These are phyloP conservation scores for Malurus elegans DNA, from an alignment of 2,113 vertebrate genomes.

Conservation along the genomic window DNA sequence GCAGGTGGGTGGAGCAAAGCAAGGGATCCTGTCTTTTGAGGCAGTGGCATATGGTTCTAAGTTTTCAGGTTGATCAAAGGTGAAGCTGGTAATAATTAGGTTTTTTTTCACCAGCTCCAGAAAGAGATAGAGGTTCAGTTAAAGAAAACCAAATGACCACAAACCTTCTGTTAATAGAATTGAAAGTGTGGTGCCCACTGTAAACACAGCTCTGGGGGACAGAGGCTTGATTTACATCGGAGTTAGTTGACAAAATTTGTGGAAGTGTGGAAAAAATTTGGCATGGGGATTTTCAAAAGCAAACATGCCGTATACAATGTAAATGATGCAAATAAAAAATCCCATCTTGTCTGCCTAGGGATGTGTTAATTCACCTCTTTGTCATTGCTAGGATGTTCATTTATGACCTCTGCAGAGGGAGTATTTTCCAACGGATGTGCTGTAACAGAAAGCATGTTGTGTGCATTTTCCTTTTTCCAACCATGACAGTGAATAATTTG, in stretches of 20 bases:
- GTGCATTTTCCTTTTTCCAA: slow-evolving; percentile 9
- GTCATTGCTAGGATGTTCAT: neutral
- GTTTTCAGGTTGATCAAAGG: neutral
- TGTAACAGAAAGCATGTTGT: neutral
- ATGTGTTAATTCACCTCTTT: neutral
- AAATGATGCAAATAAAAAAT: neutral
- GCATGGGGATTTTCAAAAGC: neutral
- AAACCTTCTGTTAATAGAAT: neutral
- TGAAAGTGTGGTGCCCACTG: neutral
- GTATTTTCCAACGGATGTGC: neutral
- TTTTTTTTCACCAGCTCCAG: neutral
- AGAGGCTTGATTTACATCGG: neutral
- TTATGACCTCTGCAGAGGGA: neutral
- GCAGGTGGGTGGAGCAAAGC: neutral
- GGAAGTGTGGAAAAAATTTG: neutral
- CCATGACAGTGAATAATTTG: slow-evolving; percentile 5
- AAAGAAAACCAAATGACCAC: neutral
- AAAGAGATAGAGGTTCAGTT: neutral
- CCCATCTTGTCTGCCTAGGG: neutral
- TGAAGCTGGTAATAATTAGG: neutral
- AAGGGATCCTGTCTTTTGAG: neutral
- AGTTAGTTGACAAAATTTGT: neutral
- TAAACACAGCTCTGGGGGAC: fast-evolving
- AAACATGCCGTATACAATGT: neutral
- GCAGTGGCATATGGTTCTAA: neutral